Evolutionary conservation across 92 coral and sea anemone species (phyloP).

Genomic region (Palythoa caribaeorum): DNA sequence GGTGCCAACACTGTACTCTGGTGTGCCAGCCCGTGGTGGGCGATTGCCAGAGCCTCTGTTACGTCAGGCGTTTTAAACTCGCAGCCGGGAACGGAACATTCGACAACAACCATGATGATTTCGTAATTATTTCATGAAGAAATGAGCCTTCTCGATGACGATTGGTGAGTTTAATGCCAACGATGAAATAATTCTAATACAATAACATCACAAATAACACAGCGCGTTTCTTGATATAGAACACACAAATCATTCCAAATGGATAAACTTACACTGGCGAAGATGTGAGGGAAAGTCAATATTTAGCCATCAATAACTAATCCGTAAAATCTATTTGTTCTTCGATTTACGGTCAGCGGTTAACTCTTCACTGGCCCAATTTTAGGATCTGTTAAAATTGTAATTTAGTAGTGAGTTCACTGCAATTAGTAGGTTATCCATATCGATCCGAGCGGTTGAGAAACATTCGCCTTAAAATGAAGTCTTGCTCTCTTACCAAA

Average conservation of each 20-base stretch:
- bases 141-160: background rate
- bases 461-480: no score
- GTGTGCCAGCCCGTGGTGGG: conserved; percentile 74
- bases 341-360: background rate
- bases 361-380: background rate
- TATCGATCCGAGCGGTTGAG: no score
- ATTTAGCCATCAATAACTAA: no score
- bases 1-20: conserved; percentile 40
- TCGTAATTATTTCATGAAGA: background rate
- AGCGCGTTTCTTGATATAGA: background rate
- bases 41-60: conserved; percentile 74
- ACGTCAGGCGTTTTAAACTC: conserved; percentile 66
- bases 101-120: conserved; percentile 66
- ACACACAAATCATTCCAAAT: background rate
- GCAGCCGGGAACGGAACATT: conserved; percentile 71
- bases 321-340: background rate
- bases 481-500: no score
- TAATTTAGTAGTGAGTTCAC: background rate
- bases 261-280: background rate
- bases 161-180: background rate
- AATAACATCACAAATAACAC: background rate
- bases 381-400: no score
- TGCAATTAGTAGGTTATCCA: no score
- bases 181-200: background rate
- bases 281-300: no score